Conservation (phyloP, 2,113 vertebrate genomes). For the Gallinago media region DNA sequence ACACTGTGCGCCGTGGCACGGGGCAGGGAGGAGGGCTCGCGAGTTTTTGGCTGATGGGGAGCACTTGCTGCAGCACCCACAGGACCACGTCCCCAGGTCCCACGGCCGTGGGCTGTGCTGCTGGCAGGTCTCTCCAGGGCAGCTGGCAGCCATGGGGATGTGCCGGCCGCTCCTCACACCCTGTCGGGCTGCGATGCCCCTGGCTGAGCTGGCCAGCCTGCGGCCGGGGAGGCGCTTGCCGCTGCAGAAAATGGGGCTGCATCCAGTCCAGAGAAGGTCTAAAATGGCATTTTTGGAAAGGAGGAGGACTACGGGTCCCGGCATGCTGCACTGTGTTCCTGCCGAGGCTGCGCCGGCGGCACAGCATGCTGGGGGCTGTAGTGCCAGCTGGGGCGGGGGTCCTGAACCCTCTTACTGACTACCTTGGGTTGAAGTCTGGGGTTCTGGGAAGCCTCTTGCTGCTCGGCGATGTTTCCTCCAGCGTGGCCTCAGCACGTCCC, state of each 20-base stretch:
- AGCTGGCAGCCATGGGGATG: fast-evolving
- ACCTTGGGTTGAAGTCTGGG: no score
- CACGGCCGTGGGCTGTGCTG: fast-evolving
- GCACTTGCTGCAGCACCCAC: not conserved
- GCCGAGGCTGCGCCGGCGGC: not conserved
- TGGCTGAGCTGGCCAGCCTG: fast-evolving
- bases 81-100: not conserved
- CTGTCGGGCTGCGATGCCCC: fast-evolving
- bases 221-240: not conserved
- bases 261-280: not conserved
- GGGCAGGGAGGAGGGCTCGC: not conserved
- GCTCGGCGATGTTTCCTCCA: fast-evolving
- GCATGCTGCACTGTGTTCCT: not conserved
- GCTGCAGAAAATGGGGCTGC: constrained; percentile 42
- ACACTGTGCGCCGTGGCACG: not conserved
- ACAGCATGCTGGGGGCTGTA: not conserved
- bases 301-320: constrained; percentile 11
- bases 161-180: fast-evolving
- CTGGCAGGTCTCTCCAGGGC: not conserved
- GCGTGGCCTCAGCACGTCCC: fast-evolving
- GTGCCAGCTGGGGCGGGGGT: not conserved
- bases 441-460: fast-evolving
- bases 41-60: fast-evolving
- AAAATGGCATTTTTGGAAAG: constrained; percentile 37
- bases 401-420: fast-evolving